Evolutionary conservation across 2,113 vertebrate species (phyloP).

Genomic region (Dinomys branickii): DNA sequence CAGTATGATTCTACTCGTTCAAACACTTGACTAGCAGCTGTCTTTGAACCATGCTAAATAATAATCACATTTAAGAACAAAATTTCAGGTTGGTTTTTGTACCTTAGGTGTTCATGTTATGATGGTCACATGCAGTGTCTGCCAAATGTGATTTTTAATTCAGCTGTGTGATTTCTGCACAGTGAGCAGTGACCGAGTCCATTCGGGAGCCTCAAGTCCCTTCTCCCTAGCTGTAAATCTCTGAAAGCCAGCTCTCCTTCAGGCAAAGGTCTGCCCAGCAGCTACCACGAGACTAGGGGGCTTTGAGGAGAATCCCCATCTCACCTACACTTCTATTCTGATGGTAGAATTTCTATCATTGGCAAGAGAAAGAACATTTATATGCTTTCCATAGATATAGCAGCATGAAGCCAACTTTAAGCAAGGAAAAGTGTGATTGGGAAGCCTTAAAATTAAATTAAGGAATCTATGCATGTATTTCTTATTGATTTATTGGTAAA

Average conservation of each 20-base stretch:
- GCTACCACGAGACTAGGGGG: background rate
- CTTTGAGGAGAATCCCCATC: background rate
- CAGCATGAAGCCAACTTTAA: background rate
- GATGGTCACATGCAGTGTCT: background rate
- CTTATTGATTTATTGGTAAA: background rate
- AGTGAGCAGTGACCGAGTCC: background rate
- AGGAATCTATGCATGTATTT: background rate
- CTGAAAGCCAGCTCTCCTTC: background rate
- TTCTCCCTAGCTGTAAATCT: background rate
- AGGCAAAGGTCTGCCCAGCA: background rate
- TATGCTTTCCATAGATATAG: background rate
- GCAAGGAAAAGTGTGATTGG: background rate
- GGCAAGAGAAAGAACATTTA: background rate
- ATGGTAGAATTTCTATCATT: background rate
- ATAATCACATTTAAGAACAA: background rate
- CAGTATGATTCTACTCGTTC: background rate
- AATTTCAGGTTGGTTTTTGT: background rate
- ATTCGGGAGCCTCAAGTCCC: background rate
- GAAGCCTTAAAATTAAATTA: constrained; percentile 2
- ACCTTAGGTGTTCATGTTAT: background rate
- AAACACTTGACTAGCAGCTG: background rate
- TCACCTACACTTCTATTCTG: background rate
- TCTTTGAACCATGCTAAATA: background rate
- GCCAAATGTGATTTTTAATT: background rate
- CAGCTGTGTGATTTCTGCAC: background rate